Evolutionary conservation across 2,797 vertebrate genomes (phyloP), one percentile per base, ranked within the genome.

Genomic region (Cynodonichthys magdalenae): DNA sequence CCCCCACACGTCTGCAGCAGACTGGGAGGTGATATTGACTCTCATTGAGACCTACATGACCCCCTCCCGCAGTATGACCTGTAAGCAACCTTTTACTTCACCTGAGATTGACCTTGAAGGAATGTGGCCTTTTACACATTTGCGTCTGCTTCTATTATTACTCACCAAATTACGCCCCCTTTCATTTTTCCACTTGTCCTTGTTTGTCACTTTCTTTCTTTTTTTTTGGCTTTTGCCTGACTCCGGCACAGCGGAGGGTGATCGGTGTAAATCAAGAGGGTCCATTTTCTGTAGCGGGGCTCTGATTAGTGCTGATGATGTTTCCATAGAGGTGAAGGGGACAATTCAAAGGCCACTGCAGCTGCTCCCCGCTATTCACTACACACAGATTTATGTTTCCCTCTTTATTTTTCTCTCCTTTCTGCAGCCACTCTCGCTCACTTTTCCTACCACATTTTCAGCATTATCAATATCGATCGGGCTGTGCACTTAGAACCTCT

Each of bases 71-170:
- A 83, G 84, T 14, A 85, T 96, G 95, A 96, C 96, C 96, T 91
- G 87, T 90, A 66, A 66, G 83, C 84, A 89, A 91, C 91, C 91
- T 77, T 92, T 89, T 53, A 57, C 92, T 96, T 98, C 96, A 98
- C 96, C 97, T 98, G 95, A 91, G 94, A 92, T 95, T 99, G 96
- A 98, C 97, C 96, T 98, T 98, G 95, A 95, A 92, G 92, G 90
- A 91, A 95, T 94, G 93, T 80, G 85, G 88, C 90, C 29, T 88
- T 75, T 63, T 67, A 34, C 46, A 44, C 77, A 65, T 87, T 86
- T 83, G 73, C 73, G 78, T 73, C 78, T 64, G 64, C 77, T 80
- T 57, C 81, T 86, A 78, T 88, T 75, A 72, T 69, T 62, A 66
- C 75, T 71, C 49, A 64, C 31, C 69, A 77, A 65, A 62, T 82